Evolutionary conservation across 2,888 invertebrate species (phyloP), one percentile per base, ranked within the genome.

Genomic region (Orthonevra nobilis): DNA sequence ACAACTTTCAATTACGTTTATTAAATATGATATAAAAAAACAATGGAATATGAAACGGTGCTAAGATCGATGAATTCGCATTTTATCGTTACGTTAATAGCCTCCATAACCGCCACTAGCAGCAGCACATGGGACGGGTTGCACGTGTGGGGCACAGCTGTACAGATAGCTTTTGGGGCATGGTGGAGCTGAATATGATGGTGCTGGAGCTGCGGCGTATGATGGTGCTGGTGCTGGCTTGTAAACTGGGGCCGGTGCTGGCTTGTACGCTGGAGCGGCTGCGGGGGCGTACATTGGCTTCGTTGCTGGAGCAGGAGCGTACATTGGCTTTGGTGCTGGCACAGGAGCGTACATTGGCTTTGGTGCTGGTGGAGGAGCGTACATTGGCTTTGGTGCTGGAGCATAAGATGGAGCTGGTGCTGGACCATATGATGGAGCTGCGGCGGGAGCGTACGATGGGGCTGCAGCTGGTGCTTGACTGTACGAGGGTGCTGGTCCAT

Each of bases 141-240:
- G 82, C 2, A 85, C 38, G 7, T 82, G 81, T 14, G 86, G 82
- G 19, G 82, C 81, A 56, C 85, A 86, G 52, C 85, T 84, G 68
- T 84, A 82, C 6, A 85, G 23, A 10, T 83, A 86, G 72, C 50
- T 86, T 14, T 72, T 81, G 2, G 86, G 82, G 70, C 85, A 86
- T 4, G 84, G 64, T 20, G 84, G 82, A 1, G 72, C 66, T 3
- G 83, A 69, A 9, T 75, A 54, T 38, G 69, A 64, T 12, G 69
- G 20, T 10, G 74, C 20, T 44, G 72, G 56, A 2, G 68, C 73
- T 32, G 70, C 64, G 5, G 28, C 42, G 2, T 81, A 81, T 23
- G 73, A 44, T 6, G 73, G 63, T 2, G 81, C n/a, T 12, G 69
- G 20, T 10, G 74, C 20, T 52, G 72, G 56, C 23, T 23, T 23